Base-by-base conservation (phyloP, 2,888 invertebrate species). In the Brachypalpus laphriformis region DNA sequence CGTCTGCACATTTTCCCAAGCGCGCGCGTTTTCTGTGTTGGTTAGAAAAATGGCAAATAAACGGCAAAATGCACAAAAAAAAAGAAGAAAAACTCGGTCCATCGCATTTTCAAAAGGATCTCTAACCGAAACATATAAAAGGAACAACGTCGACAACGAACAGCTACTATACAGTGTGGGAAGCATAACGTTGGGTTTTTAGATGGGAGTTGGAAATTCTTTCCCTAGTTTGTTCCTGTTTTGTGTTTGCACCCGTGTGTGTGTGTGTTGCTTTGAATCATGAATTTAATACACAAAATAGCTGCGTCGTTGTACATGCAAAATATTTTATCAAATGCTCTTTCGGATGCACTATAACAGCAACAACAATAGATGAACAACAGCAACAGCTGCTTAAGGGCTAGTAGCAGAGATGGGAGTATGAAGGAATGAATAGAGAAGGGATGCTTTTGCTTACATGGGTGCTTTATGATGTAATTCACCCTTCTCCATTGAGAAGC, bases 201-300 rank as follows among this genome's bases (percentile, higher is more conserved):
- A n/a, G n/a, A n/a, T n/a, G 47, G 37, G 28, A 7, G 18, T 9
- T 34, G 40, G 22, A 75, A 54, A 61, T 47, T 77, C 63, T 54
- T 65, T 63, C 8, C 51, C 66, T 63, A 63, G 61, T 75, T 80
- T 51, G 54, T 56, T 76, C 42, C 49, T 71, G 57, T 76, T 20
- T n/a, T 74, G 47, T 66, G 59, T 56, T 28, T 71, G 47, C 72
- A 18, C 47, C n/a, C n/a, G n/a, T 54, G 28, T 47, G 9, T 42
- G 3, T n/a, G n/a, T 40, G 22, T 45, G 49, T 16, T 45, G 42
- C 57, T 59, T 75, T 71, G 81, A 76, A 85, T 80, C 80, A 80
- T 85, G 80, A 85, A 85, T 85, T 85, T 85, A 81, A 85, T 85
- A 80, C 83, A 75, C 70, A 80, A 85, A 80, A 85, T 85, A 85